A percentile compares a stretch with the other conserved stretches of the same genome.
These are phyloP conservation scores for Pachycephala philippinensis DNA, from an alignment of 2,113 vertebrate genomes.

Conservation along the genomic window DNA sequence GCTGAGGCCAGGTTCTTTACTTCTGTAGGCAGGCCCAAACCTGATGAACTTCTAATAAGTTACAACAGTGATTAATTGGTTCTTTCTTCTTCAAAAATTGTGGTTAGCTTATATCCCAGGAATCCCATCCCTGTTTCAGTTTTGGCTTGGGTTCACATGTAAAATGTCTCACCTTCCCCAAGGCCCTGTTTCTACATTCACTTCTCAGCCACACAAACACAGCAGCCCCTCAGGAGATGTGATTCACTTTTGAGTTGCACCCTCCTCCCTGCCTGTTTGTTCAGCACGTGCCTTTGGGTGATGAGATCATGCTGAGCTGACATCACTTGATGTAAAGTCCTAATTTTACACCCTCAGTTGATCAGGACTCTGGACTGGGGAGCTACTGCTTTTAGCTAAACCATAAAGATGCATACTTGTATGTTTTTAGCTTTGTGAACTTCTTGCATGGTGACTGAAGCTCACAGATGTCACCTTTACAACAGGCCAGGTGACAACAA, in stretches of 20 bases:
- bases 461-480: not conserved
- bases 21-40: not conserved
- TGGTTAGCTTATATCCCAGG: not conserved
- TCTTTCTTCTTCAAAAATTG: not conserved
- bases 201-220: not conserved
- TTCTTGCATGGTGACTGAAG: not conserved
- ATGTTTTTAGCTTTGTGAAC: not conserved
- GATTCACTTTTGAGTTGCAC: not conserved
- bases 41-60: not conserved
- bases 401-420: not conserved
- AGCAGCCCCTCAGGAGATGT: not conserved
- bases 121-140: not conserved
- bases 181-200: not conserved
- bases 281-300: not conserved
- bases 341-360: not conserved
- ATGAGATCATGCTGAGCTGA: not conserved
- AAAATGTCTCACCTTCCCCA: not conserved
- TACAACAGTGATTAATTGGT: not conserved
- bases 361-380: not conserved
- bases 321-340: not conserved
- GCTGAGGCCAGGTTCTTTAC: not conserved
- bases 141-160: not conserved
- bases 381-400: not conserved
- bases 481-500: not conserved
- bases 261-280: not conserved